Conservation (phyloP, 2,888 invertebrate species). For the Panopea generosa region DNA sequence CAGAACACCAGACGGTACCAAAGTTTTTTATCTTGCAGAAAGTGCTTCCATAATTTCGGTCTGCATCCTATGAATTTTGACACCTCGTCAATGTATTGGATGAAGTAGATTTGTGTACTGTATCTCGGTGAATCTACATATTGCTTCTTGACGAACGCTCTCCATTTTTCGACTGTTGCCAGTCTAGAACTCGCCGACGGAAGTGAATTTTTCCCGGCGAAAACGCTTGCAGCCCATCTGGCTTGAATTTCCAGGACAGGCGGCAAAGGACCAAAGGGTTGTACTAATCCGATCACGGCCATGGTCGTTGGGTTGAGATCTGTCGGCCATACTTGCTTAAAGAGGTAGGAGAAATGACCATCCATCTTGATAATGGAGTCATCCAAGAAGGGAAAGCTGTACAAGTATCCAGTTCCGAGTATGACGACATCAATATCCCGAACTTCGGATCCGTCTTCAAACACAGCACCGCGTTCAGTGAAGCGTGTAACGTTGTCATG, state of each 20-base stretch:
- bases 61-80: constrained; percentile 64
- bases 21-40: constrained; percentile 60
- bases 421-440: constrained; percentile 68
- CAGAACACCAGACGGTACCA: constrained; percentile 63
- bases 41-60: constrained; percentile 64
- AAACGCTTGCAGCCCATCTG: constrained; percentile 64
- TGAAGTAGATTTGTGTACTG: constrained; percentile 69
- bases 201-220: constrained; percentile 56
- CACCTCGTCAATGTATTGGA: constrained; percentile 65
- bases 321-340: constrained; percentile 66
- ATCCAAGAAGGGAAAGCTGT: constrained; percentile 70
- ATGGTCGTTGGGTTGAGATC: constrained; percentile 59
- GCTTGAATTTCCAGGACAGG: constrained; percentile 70
- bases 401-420: constrained; percentile 66
- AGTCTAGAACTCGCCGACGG: constrained; percentile 51
- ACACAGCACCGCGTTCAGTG: constrained; percentile 61
- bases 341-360: constrained; percentile 63
- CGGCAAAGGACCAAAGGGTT: constrained; percentile 69
- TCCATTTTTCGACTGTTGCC: constrained; percentile 54
- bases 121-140: constrained; percentile 68
- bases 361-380: constrained; percentile 57
- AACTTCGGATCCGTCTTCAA: constrained; percentile 62
- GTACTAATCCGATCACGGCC: constrained; percentile 71
- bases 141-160: constrained; percentile 55
- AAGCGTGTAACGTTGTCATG: constrained; percentile 62